Conservation (phyloP, 2,113 vertebrate species). For the Calyptomena viridis region DNA sequence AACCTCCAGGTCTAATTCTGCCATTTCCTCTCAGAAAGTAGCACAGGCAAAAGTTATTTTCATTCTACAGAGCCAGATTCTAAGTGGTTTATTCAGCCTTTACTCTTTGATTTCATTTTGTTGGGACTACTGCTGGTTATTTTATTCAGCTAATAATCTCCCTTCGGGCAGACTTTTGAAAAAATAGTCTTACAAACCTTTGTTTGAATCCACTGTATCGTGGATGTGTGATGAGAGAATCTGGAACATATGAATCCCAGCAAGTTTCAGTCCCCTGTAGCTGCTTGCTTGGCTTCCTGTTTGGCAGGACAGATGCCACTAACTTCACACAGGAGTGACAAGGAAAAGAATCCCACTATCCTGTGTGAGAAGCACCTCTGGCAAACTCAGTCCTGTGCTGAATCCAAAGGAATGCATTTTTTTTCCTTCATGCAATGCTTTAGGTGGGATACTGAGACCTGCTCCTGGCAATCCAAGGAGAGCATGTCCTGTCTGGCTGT, state of each 20-base stretch:
- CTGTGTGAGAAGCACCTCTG: background rate
- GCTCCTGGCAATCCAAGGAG: background rate
- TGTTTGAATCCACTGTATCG: accelerated
- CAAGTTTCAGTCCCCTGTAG: background rate
- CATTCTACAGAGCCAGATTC: background rate
- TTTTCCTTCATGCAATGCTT: background rate
- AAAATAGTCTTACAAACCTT: background rate
- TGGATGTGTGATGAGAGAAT: accelerated
- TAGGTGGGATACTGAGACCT: accelerated
- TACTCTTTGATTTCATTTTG: background rate
- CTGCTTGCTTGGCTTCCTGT: background rate
- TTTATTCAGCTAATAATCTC: background rate
- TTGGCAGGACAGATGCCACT: background rate
- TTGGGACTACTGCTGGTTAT: background rate
- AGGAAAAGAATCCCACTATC: background rate
- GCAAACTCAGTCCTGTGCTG: background rate
- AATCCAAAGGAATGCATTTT: accelerated
- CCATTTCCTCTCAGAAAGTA: background rate
- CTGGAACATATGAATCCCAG: background rate
- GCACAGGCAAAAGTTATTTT: background rate
- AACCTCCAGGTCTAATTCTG: background rate
- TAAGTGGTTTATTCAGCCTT: background rate
- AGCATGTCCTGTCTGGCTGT: background rate
- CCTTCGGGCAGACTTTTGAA: background rate
- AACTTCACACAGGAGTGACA: background rate